A percentile compares a stretch with the other conserved stretches of the same genome.
These are phyloP conservation scores for Allygus modestus DNA, from an alignment of 2,888 invertebrate genomes.

Conservation along the genomic window DNA sequence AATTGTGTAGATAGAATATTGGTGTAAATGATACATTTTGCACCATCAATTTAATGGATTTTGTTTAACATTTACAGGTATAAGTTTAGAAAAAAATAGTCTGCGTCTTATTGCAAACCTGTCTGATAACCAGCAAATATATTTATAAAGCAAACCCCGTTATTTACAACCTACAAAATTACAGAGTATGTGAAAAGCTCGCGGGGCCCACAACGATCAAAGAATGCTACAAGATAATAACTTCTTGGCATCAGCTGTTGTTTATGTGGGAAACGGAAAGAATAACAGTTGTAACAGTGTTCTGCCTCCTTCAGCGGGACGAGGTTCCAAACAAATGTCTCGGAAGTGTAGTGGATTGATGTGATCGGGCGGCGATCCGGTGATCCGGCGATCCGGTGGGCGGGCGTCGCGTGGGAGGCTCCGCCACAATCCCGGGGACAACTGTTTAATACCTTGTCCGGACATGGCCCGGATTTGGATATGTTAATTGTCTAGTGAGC, in stretches of 20 bases:
- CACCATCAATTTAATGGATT: too few relatives aligned
- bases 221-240: not conserved
- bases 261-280: conserved; percentile 50
- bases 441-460: conserved; percentile 20
- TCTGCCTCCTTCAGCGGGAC: not conserved
- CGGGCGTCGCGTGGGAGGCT: not conserved
- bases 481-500: not conserved
- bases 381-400: not conserved
- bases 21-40: too few relatives aligned
- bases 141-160: too few relatives aligned
- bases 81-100: too few relatives aligned
- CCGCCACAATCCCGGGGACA: not conserved
- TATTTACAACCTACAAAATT: too few relatives aligned
- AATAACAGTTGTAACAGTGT: conserved; percentile 36
- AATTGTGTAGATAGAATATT: too few relatives aligned
- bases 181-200: too few relatives aligned
- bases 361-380: not conserved
- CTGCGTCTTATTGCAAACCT: too few relatives aligned
- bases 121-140: too few relatives aligned
- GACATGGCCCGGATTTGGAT: not conserved
- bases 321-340: conserved; percentile 39
- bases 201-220: not conserved
- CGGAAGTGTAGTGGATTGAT: conserved; percentile 47
- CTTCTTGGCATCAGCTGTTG: not conserved
- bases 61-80: too few relatives aligned